Evolutionary conservation across 2,888 invertebrate genomes (phyloP), one percentile per base, ranked within the genome.

Genomic region (Drosophila barbarae): DNA sequence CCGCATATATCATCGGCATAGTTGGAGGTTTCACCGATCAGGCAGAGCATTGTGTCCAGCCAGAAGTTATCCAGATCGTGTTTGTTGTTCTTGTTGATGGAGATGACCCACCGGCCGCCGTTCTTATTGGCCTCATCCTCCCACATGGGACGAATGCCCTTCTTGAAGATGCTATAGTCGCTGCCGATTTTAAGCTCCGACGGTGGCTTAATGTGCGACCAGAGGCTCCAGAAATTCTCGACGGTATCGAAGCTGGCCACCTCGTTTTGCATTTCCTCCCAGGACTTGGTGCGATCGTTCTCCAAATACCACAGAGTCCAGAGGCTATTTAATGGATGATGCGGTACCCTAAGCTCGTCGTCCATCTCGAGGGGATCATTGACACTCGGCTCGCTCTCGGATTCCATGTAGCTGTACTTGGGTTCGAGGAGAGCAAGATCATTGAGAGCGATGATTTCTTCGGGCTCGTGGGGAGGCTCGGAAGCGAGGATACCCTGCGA

Each of bases 221-320:
- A 96, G 5, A 47, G 90, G 82, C 95, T 97, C 99, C 98, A 99
- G 89, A 99, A 99, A 90, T 98, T 98, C 92, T 99, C 98, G 13
- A 97, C 98, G 18, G 97, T 97, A 86, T 95, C 94, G 90, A 99
- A 97, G 69, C 95, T 95, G 56, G 96, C 95, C 53, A 99, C 94
- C 90, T 96, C 94, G 87, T 96, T 94, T 85, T 97, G 94, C 90
- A 96, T 96, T 77, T 97, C 95, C 88, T 96, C 95, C 98, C 98
- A 99, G 69, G 93, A 91, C 85, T 92, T 93, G 38, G 69, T 76
- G 87, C 95, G 94, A 89, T 98, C 97, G 84, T 94, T 95, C 89
- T 98, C 98, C 88, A 94, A 97, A 90, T 97, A 99, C 98, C 98
- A 99, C 65, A 99, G 91, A 4, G 97, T 97, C 99, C 98, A 99